Evolutionary conservation across 2,113 vertebrate species (phyloP), one percentile per base, ranked within the genome.

Genomic region (Corvus hawaiiensis): DNA sequence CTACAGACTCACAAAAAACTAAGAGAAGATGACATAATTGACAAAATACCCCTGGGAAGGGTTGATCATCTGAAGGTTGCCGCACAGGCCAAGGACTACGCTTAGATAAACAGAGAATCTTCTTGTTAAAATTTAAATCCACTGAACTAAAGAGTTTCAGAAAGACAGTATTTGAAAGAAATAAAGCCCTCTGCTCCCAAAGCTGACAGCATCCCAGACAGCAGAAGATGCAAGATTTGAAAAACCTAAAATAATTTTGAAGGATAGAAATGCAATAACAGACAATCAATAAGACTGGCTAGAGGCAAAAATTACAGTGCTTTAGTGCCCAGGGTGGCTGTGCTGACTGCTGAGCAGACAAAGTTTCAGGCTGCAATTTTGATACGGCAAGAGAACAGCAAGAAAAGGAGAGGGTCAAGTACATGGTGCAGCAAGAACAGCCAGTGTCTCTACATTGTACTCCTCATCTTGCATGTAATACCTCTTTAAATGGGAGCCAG

Each of bases 401-500:
- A 41, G 16, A 82, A 11, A 59, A 66, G 13, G 27, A 79, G 6
- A 33, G 11, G 33, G 5, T 56, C 44, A 72, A 64, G 28, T 7
- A 77, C 24, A 27, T 2, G 7, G 24, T 46, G 17, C 52, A 84
- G 59, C 27, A 74, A 46, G 21, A 64, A 13, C 3, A 18, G n/a
- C n/a, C 28, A 21, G 19, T 16, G 5, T 17, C 17, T 63, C 51
- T 16, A 32, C 12, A 30, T 0, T 16, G 23, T 33, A 58, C 15
- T 63, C n/a, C 16, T 44, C 37, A 17, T 16, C 67, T 87, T n/a
- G 66, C 16, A 28, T 18, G 8, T 2, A 39, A 63, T 97, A 99
- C 99, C 98, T 99, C 99, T 97, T 99, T 99, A 97, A 99, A 99
- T 26, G 99, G 99, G 55, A 99, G 98, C 99, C 99, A 99, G 96